phyloP scores from a whole-genome alignment of 2,888 invertebrate species.

The Uloborus plumipes region DNA sequence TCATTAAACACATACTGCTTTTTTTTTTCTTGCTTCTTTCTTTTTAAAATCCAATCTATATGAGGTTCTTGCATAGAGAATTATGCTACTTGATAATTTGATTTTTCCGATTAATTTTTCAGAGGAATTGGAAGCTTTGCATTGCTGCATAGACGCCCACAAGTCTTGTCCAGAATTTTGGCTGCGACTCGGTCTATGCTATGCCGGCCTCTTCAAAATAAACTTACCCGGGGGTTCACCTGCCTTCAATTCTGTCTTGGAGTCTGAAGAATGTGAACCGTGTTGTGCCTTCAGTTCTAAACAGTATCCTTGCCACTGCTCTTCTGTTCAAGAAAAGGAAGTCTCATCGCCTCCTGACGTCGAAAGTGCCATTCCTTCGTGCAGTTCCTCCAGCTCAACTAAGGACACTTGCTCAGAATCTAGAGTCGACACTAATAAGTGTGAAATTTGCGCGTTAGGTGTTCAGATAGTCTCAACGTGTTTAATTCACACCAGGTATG shows the following conservation, averaged over 20 bases:
- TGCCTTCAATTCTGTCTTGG: not conserved
- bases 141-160: conserved; percentile 39
- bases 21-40: too few relatives aligned
- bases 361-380: conserved; percentile 13
- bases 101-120: not conserved
- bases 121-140: conserved; percentile 55
- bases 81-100: too few relatives aligned
- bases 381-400: not conserved
- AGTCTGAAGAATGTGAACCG: conserved; percentile 10
- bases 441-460: conserved; percentile 34
- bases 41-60: too few relatives aligned
- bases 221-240: conserved; percentile 27
- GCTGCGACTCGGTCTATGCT: conserved; percentile 42
- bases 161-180: conserved; percentile 51
- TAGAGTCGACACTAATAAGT: conserved; percentile 4
- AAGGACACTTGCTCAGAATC: conserved; percentile 3
- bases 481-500: conserved; percentile 37
- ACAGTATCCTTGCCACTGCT: not conserved
- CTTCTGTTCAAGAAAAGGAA: not conserved
- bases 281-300: conserved; percentile 49
- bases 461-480: conserved; percentile 44
- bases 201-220: conserved; percentile 48
- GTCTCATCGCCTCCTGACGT: not conserved
- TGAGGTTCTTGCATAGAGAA: too few relatives aligned
- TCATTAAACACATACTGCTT: too few relatives aligned